phyloP scores from a whole-genome alignment of 2,797 vertebrate genomes.

The Phrynocephalus vlangalii region DNA sequence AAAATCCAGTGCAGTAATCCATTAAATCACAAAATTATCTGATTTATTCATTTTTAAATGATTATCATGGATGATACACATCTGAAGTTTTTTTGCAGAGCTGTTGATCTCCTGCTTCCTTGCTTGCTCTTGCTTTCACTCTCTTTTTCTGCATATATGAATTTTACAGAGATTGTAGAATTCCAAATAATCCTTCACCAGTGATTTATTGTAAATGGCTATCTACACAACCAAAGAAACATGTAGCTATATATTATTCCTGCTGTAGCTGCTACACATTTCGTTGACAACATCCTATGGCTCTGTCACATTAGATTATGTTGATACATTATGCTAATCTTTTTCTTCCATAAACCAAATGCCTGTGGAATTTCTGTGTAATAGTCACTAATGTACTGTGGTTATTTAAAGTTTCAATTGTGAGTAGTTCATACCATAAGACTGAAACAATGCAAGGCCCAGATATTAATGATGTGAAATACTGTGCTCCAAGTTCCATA shows the following conservation, averaged over 20 bases:
- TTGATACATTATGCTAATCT: constrained; percentile 10
- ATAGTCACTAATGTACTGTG: constrained; percentile 10
- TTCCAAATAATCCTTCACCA: constrained; percentile 11
- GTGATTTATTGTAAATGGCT: constrained; percentile 23
- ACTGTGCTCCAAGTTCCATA: constrained; percentile 19
- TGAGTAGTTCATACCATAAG: constrained; percentile 16
- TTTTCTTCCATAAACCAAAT: constrained; percentile 6
- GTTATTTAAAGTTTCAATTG: constrained; percentile 1
- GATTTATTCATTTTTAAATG: constrained; percentile 18
- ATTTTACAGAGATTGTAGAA: constrained; percentile 10
- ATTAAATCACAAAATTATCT: not conserved
- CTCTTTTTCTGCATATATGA: not conserved
- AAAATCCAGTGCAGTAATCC: not conserved
- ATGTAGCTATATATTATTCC: constrained; percentile 5
- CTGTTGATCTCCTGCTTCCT: not conserved
- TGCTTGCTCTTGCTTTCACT: too few species aligned
- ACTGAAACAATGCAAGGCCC: constrained; percentile 43
- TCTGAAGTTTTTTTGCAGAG: not conserved
- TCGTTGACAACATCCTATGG: constrained; percentile 10
- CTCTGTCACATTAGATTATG: not conserved
- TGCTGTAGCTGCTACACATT: constrained; percentile 8
- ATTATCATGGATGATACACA: not conserved
- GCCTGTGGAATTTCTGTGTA: constrained; percentile 12
- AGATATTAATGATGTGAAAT: constrained; percentile 35
- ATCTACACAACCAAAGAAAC: not conserved